A percentile compares a stretch with the other conserved stretches of the same genome.
Evolutionary conservation across 2,797 vertebrate species (phyloP).

Genomic region (Esox lucius): DNA sequence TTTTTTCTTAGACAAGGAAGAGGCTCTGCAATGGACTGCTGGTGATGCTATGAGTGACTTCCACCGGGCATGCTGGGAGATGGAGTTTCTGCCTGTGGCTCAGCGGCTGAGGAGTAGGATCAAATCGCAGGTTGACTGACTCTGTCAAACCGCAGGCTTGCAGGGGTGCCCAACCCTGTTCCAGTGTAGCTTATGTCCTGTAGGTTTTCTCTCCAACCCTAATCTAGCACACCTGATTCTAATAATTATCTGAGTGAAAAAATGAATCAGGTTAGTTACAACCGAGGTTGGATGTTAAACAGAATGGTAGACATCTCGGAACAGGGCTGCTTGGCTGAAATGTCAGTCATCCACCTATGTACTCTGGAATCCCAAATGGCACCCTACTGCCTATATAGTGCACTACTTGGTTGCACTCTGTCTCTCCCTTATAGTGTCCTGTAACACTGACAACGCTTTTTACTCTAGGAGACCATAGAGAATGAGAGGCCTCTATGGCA

Average conservation of each 20-base stretch:
- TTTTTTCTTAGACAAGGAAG: constrained; percentile 78
- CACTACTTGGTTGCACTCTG: too few species aligned
- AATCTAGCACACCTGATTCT: too few species aligned
- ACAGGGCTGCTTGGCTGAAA: too few species aligned
- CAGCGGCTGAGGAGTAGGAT: constrained; percentile 80
- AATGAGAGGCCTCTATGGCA: too few species aligned
- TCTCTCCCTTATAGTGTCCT: not conserved
- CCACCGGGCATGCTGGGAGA: constrained; percentile 86
- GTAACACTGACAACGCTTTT: not conserved
- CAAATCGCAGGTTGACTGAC: constrained; percentile 51
- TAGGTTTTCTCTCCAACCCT: too few species aligned
- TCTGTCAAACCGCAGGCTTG: not conserved
- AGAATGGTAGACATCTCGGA: too few species aligned
- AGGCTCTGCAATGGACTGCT: constrained; percentile 71
- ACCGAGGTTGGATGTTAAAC: too few species aligned
- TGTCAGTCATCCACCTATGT: constrained; percentile 9
- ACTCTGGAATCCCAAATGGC: not conserved
- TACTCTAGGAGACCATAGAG: not conserved
- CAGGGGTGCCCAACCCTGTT: too few species aligned
- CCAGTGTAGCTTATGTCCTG: too few species aligned
- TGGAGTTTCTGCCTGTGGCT: constrained; percentile 88
- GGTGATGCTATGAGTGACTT: constrained; percentile 72
- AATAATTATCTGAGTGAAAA: too few species aligned
- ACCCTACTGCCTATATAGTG: too few species aligned
- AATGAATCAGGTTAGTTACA: too few species aligned